Conservation (phyloP, 1,140 invertebrate species). For the Oppia nitens region DNA sequence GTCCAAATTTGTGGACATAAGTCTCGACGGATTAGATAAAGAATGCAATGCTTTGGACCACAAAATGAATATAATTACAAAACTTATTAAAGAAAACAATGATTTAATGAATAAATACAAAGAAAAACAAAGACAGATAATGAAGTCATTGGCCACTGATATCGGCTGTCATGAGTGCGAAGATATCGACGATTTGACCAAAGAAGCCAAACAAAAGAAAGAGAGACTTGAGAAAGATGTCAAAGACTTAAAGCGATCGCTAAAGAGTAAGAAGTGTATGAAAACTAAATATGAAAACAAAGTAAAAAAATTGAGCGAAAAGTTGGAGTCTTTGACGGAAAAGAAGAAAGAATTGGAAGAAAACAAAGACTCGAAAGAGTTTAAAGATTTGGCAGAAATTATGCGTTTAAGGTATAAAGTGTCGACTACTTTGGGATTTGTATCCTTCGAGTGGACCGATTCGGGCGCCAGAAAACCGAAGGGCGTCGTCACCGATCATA, state of each 20-base stretch:
- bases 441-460: not conserved
- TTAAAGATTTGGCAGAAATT: not conserved
- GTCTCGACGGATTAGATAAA: too few species aligned
- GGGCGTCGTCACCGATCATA: too few species aligned
- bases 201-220: not conserved
- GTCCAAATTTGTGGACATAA: too few species aligned
- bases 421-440: not conserved
- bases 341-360: not conserved
- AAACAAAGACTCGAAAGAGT: not conserved
- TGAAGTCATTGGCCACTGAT: too few species aligned
- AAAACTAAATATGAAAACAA: not conserved
- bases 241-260: not conserved
- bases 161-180: too few species aligned
- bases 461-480: not conserved
- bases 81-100: too few species aligned
- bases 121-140: too few species aligned
- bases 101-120: too few species aligned
- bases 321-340: not conserved
- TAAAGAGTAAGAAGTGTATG: not conserved
- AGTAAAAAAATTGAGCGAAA: not conserved
- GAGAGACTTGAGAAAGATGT: not conserved
- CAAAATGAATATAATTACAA: too few species aligned
- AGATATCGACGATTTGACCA: too few species aligned
- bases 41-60: too few species aligned
- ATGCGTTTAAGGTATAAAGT: not conserved